Evolutionary conservation across 2,113 vertebrate species (phyloP).

Genomic region (Perognathus longimembris): DNA sequence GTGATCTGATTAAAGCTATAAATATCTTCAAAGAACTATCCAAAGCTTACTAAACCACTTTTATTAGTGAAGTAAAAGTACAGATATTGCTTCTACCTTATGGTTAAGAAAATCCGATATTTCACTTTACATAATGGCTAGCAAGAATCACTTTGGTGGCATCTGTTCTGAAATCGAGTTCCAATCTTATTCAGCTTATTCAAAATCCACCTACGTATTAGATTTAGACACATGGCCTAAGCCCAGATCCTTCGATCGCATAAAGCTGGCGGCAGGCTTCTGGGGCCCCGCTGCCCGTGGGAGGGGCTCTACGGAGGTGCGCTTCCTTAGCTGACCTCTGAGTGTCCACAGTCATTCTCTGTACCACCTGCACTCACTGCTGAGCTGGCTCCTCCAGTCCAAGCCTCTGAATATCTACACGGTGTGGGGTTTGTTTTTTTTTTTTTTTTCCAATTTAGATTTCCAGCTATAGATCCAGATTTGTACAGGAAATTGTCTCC

Average conservation of each 20-base stretch:
- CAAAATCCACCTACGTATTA: not conserved
- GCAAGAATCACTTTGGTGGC: not conserved
- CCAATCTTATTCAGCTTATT: not conserved
- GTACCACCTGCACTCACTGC: not conserved
- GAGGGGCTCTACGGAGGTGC: rapidly evolving
- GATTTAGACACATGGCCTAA: not conserved
- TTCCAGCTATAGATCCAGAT: not conserved
- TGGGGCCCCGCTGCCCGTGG: rapidly evolving
- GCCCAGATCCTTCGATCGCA: rapidly evolving
- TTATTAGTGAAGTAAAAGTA: slow-evolving; percentile 54
- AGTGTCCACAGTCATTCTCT: not conserved
- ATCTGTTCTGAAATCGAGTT: not conserved
- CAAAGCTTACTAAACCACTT: slow-evolving; percentile 13
- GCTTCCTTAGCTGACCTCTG: too few species aligned
- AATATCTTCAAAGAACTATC: slow-evolving; percentile 71
- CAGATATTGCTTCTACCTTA: slow-evolving; percentile 4
- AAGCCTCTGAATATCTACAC: not conserved
- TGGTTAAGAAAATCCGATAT: not conserved
- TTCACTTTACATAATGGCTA: not conserved
- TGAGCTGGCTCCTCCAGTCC: not conserved
- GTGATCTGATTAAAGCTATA: slow-evolving; percentile 56
- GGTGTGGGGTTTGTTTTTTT: too few species aligned
- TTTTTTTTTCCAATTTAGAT: not conserved
- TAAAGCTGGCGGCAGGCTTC: rapidly evolving
- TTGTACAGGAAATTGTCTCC: not conserved